Base-by-base conservation (phyloP, 2,797 vertebrate genomes). In the Enteromius paludinosus region DNA sequence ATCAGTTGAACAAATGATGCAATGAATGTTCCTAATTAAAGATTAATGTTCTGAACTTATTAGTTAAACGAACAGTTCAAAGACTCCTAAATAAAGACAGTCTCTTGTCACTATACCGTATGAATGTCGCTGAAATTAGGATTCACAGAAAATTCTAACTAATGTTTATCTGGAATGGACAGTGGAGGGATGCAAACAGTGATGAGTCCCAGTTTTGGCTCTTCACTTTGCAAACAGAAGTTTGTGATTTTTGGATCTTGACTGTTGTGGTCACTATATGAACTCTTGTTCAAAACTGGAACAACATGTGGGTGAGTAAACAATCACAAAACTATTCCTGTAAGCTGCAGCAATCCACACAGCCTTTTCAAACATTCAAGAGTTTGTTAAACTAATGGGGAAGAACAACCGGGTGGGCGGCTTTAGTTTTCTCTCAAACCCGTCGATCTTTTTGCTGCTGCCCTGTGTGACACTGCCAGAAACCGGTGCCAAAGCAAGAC, bases 401-500 rank as follows among this genome's bases (percentile, higher is more conserved):
- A 49, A 78, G 62, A 65, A 52, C 76, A 68, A 52, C 62, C 23
- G 56, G 56, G 54, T 76, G 74, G 74, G 17, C 5, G 59, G 79
- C 70, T 43, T 35, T 49, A 74, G 14, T 64, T 70, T 64, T 62
- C 68, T 56, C 81, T 84, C 83, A 74, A 69, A 69, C 54, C 18
- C 73, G 65, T 80, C 80, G 41, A 38, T 80, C 11, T 80, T 68
- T 75, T 54, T 65, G n/a, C 69, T 61, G 49, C 35, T 45, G 69
- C 23, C 49, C 64, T 54, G 66, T 54, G 64, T 77, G 73, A 76
- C 28, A 47, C 69, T 65, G 80, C 59, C 78, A 74, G 76, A 72
- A 82, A 82, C 25, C 68, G 77, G 78, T 82, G 79, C 66, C 79
- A 84, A 52, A 72, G 64, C 71, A 64, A 77, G 81, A 83, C 54